phyloP scores from a whole-genome alignment of 2,797 vertebrate species.

The Myotis myotis region DNA sequence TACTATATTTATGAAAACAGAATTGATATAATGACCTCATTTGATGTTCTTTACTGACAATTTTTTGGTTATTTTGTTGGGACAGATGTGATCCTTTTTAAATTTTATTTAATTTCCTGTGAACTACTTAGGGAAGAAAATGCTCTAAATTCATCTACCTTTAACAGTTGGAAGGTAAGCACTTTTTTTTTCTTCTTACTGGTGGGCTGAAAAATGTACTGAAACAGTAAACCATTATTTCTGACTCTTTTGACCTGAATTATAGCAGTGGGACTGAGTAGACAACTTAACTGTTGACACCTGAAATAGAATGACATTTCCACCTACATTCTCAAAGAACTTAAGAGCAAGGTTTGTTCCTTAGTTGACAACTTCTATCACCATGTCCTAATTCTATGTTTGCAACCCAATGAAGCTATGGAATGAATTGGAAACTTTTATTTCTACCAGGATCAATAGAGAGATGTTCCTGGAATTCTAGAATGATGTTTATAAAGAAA shows the following conservation, averaged over 20 bases:
- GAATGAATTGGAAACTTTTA: background rate
- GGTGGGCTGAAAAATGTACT: background rate
- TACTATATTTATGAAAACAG: background rate
- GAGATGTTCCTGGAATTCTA: background rate
- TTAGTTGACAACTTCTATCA: conserved; percentile 27
- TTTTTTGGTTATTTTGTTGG: conserved; percentile 11
- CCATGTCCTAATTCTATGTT: background rate
- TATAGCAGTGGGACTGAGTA: background rate
- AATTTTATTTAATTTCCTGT: conserved; percentile 34
- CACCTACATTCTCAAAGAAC: background rate
- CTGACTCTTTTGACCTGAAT: background rate
- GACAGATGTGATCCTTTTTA: conserved; percentile 6
- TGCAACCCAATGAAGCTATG: background rate
- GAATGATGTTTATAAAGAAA: background rate
- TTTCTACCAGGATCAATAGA: background rate
- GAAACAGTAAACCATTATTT: background rate
- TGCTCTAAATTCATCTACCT: background rate
- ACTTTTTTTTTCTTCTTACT: background rate
- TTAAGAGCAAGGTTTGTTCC: background rate
- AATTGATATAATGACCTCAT: conserved; percentile 26
- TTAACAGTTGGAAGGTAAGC: background rate
- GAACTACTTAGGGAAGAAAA: background rate
- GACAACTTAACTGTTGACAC: background rate
- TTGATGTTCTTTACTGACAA: conserved; percentile 24
- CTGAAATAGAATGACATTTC: background rate